Evolutionary conservation across 2,797 vertebrate species (phyloP).

Genomic region (Balearica regulorum): DNA sequence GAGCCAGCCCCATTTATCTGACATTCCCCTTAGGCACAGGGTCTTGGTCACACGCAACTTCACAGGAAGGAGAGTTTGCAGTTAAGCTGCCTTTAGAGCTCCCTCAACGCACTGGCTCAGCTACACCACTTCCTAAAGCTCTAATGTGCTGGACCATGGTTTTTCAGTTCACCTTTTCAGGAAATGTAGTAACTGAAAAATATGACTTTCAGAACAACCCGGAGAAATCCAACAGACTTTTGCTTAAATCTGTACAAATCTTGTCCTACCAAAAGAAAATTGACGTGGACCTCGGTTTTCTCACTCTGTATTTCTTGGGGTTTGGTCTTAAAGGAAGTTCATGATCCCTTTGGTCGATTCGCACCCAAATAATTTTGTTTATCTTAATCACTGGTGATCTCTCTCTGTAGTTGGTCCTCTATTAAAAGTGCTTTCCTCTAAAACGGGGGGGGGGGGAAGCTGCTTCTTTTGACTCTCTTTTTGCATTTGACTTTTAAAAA

Average conservation of each 20-base stretch:
- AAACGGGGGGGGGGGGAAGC: neutral
- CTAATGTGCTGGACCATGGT: neutral
- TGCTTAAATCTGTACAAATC: neutral
- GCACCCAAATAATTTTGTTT: neutral
- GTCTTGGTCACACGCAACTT: neutral
- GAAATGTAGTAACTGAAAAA: neutral
- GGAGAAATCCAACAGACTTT: neutral
- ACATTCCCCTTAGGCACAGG: neutral
- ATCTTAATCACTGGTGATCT: neutral
- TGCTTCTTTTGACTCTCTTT: neutral
- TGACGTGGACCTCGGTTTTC: neutral
- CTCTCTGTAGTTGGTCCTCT: neutral
- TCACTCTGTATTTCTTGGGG: neutral
- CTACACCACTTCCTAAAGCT: neutral
- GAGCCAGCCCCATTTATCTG: neutral
- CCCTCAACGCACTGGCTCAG: neutral
- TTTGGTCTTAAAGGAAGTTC: neutral
- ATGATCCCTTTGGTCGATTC: neutral
- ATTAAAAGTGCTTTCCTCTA: neutral
- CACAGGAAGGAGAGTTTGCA: neutral
- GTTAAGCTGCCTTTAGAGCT: neutral
- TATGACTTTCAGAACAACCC: neutral
- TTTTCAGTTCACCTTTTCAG: slow-evolving; percentile 5
- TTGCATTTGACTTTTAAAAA: neutral
- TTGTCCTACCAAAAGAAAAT: neutral